Base-by-base conservation (phyloP, 2,888 invertebrate genomes). In the Venustoraphidia nigricollis region DNA sequence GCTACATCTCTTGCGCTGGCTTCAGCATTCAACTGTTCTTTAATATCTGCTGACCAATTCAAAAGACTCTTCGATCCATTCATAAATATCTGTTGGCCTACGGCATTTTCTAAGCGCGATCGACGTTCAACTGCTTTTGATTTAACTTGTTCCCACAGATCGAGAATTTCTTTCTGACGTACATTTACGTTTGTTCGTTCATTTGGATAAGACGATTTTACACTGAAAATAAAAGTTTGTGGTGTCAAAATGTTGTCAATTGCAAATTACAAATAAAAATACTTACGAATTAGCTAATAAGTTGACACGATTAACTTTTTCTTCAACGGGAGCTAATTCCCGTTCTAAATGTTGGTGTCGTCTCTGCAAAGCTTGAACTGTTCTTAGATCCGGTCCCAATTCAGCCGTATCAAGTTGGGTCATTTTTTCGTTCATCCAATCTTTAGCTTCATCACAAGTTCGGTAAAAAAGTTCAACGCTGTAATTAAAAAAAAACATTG, bases 351-450 rank as follows among this genome's bases (percentile, higher is more conserved):
- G 88, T 57, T 92, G 89, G 66, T 95, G 95, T 11, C 90, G 73
- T 10, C 95, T 73, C 67, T 96, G 94, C 54, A 95, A 65, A 1
- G 94, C 92, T 58, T 89, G 83, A 0, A 94, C 93, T 0, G 93
- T 92, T 58, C 91, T 83, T 40, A 95, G 72, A 68, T 95, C 95
- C 3, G 85, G 81, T 0, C 89, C 91, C 3, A 83, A 64, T 36
- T 81, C 80, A 0, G 79, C 77, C 0, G 78, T 81, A 41, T 90
- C 91, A 50, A 95, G 66, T 63, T 93, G 91, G 52, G 83, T 81
- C 72, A 91, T 89, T 68, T 97, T 97, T 68, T 96, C 96, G 47
- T 81, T 73, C 87, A 98, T 96, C 96, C 97, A 97, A 62, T 94
- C 94, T 54, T 86, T 80, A 0, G 95, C 91, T 64, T 97, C 97